Base-by-base conservation (phyloP, 1,140 invertebrate species). In the Polypedilum vanderplanki region DNA sequence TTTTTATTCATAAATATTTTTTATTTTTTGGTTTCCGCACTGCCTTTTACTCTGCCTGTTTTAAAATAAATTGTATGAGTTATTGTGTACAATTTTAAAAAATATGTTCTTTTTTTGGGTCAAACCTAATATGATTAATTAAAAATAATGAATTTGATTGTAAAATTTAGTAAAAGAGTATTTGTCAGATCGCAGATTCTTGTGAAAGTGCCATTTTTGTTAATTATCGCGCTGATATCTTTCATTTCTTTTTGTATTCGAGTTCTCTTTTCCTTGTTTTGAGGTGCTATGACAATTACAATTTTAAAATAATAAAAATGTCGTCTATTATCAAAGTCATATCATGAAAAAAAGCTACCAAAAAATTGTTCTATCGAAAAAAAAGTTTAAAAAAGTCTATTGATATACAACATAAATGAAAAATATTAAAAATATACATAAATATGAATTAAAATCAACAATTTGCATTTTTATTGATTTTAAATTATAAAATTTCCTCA, bases 241-340 rank as follows among this genome's bases (percentile, higher is more conserved):
- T 33, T 46, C 15, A 15, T 57, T 57, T 12, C 12, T 57, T 57
- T 15, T 70, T 70, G 5, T 22, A 57, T 57, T 70, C 17, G 65
- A 20, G 24, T 18, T 70, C 10, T 22, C n/a, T 7, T 22, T 70
- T 20, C 18, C 18, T 70, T 70, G 20, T 20, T 12, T 57, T 70
- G 65, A 18, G 65, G 65, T 70, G 65, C 65, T 70, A 70, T 70
- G 17, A 22, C 17, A 70, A 70, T 70, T 70, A 70, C 65, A 70
- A 70, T 8, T 70, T 70, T 18, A 18, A 22, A 70, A n/a, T 20
- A 70, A 70, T 20, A 70, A 70, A 70, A 70, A 70, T 70, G 9
- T 70, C 65, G 65, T 70, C 65, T 70, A 70, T 70, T 70, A 70
- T 70, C 65, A 70, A 20, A 70, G 65, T 70, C 65, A 70, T 70